phyloP scores from a whole-genome alignment of 2,888 invertebrate genomes.

The Stramonita haemastoma region DNA sequence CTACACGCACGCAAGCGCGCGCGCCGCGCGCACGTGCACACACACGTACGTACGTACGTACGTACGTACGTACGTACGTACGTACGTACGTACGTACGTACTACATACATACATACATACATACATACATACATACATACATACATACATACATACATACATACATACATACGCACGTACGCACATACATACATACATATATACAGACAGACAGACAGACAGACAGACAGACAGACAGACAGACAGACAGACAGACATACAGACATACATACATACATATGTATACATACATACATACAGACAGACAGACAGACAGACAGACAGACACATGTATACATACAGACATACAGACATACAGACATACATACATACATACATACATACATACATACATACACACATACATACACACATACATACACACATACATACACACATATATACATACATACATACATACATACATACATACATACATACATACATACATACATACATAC shows the following conservation, averaged over 20 bases:
- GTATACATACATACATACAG: neutral
- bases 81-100: too few relatives aligned
- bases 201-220: neutral
- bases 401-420: neutral
- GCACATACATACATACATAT: neutral
- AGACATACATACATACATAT: too few relatives aligned
- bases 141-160: neutral
- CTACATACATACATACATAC: neutral
- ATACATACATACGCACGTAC: neutral
- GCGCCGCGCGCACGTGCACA: neutral
- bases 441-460: too few relatives aligned
- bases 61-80: too few relatives aligned
- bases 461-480: too few relatives aligned
- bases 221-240: neutral
- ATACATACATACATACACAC: constrained; percentile 10
- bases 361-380: constrained; percentile 32
- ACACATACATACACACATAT: too few relatives aligned
- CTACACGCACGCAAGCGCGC: neutral
- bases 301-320: neutral
- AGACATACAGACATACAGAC: constrained; percentile 18
- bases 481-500: too few relatives aligned
- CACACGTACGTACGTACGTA: too few relatives aligned
- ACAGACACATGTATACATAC: neutral
- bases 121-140: neutral
- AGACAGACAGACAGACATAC: neutral